A percentile compares a stretch with the other conserved stretches of the same genome.
phyloP scores from a whole-genome alignment of 2,888 invertebrate genomes.

The Ectobius pallidus region DNA sequence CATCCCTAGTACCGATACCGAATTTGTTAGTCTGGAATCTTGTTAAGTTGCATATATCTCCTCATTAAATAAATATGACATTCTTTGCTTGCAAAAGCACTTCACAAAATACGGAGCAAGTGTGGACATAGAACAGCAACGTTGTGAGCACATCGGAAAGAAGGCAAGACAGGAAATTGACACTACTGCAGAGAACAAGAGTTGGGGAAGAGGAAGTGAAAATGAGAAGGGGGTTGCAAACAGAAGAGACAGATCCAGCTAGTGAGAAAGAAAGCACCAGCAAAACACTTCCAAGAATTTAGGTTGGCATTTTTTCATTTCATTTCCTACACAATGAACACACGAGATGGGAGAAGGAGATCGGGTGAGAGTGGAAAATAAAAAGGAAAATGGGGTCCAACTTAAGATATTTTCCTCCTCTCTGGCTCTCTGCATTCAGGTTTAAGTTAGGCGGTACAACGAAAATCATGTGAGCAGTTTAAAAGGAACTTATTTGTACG shows the following conservation, averaged over 20 bases:
- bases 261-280: neutral
- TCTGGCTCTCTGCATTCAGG: neutral
- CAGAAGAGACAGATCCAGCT: neutral
- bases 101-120: too few relatives aligned
- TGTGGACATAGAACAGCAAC: too few relatives aligned
- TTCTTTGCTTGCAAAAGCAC: too few relatives aligned
- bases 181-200: neutral
- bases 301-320: conserved; percentile 25
- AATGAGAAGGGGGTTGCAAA: neutral
- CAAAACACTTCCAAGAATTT: conserved; percentile 18
- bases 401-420: neutral
- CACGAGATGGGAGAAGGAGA: neutral
- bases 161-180: neutral
- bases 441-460: too few relatives aligned
- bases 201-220: neutral
- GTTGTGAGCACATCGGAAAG: too few relatives aligned
- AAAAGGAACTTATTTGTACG: too few relatives aligned
- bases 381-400: neutral
- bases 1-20: too few relatives aligned
- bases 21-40: too few relatives aligned
- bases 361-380: neutral
- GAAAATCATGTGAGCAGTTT: too few relatives aligned
- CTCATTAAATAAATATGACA: too few relatives aligned
- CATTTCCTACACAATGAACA: conserved; percentile 11
- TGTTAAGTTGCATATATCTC: too few relatives aligned